Base-by-base conservation (phyloP, 2,888 invertebrate genomes). In the Eilema sororculum region DNA sequence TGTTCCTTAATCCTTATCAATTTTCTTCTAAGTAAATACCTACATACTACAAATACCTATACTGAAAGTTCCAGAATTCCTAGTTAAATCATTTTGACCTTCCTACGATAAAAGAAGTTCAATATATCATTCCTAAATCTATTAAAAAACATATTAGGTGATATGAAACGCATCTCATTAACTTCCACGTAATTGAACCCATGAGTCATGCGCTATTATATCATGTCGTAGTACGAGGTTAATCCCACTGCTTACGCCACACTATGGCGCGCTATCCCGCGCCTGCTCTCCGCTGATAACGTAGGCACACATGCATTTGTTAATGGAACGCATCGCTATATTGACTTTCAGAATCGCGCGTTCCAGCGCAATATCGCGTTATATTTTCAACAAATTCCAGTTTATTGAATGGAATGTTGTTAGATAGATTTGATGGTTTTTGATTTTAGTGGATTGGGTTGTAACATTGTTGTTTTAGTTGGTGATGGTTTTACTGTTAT, bases 301-400 rank as follows among this genome's bases (percentile, higher is more conserved):
- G 74, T 65, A 61, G 60, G 78, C 78, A 78, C 73, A 77, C 79
- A 84, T 78, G 76, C 81, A 78, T 83, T 83, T 79, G 83, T 81
- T 81, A 83, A 83, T 83, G 78, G 70, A 83, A 81, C 78, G 74
- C 80, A 75, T 71, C 73, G 79, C 75, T 69, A 75, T 81, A 81
- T 83, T 82, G 80, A 79, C 75, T 79, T 78, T 75, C 77, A 65
- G 71, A 75, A 78, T 68, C 65, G 71, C 71, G 78, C 71, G 71
- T 74, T 75, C 72, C 71, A 77, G 76, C 72, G 65, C 78, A 71
- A 78, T 75, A 70, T 74, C 70, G 57, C 72, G 59, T 69, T 69
- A 72, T 67, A 67, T 77, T 73, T 79, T 76, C 68, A 75, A 72
- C 57, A 61, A 16, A 66, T 33, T 30, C 46, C 13, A 61, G 71